Base-by-base conservation (phyloP, 2,113 vertebrate species). In the Phalacrocorax pelagicus region DNA sequence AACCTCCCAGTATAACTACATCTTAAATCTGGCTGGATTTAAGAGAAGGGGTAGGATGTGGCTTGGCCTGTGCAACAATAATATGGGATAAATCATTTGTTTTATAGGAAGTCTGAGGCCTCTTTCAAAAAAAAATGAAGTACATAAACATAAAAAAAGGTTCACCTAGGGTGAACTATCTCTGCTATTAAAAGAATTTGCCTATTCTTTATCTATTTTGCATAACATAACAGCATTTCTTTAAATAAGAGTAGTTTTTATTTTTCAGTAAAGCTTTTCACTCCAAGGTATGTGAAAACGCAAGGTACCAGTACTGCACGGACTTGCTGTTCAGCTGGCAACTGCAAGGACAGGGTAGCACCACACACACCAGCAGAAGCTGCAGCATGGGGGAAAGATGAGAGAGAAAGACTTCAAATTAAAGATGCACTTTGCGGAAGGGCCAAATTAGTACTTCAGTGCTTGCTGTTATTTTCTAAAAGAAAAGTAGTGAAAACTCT, bases 341-440 rank as follows among this genome's bases (percentile, higher is more conserved):
- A 0, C 6, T 27, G 23, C 3, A 20, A 36, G 59, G 52, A 19
- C 27, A 71, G 13, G 42, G 29, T n/a, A 51, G 59, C 27, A 59
- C 5, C 65, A 42, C 30, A 30, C 0, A 5, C 15, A 66, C 1
- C 12, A 59, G 49, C 6, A 79, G 59, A 47, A 84, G 20, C 24
- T 47, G 47, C 59, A 86, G n/a, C 26, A 69, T 0, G 0, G n/a
- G 10, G 13, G 4, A 71, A 40, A 72, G 18, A 10, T 15, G 21
- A 29, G 49, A 51, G 34, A 36, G 44, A 32, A 26, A 34, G 5
- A 36, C 7, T 81, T 49, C 20, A 3, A 12, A 12, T 30, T 30
- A 46, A 5, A 62, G 34, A 8, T 32, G 36, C 30, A n/a, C 47
- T 59, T 57, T 38, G 22, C 36, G 83, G 54, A 86, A 70, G 34